Evolutionary conservation across 1,140 invertebrate genomes (phyloP), one percentile per base, ranked within the genome.

Genomic region (Carposina sasakii): DNA sequence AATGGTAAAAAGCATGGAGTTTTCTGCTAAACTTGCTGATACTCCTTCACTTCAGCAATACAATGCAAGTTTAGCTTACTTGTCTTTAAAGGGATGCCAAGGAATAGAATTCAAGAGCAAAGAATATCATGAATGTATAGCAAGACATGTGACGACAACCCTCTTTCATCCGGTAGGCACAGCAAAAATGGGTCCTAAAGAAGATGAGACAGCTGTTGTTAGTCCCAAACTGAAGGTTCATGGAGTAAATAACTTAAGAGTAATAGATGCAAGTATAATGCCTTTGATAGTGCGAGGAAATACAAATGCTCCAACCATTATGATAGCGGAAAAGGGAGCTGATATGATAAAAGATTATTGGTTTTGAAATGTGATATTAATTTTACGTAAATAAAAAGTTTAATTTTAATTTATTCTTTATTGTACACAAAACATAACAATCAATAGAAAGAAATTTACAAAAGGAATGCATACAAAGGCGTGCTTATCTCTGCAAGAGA

Each of bases 241-340:
- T 51, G 92, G 93, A 0, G 67, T 94, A 0, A 61, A 86, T 1
- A 90, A 90, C 2, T 72, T 95, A 10, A 77, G 93, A 8, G 92
- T 95, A 10, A 90, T 93, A n/a, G 93, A 95, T 70, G 92, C 91
- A 0, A 93, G 91, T 13, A 91, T 95, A 28, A 94, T 94, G 91
- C 93, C 93, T 0, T 91, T 88, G 0, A 92, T 94, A 67, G 87
- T 57, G 87, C 86, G 83, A 39, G 92, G 92, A 1, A 93, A 94
- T 60, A 93, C 92, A 0, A 93, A 93, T 76, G 93, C 92, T 0
- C 91, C 93, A 2, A 86, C 88, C 3, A 92, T 94, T 21, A 94
- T 94, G 92, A 92, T 94, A 26, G 93, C 86, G 0, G 93, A 94
- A 63, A 94, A 93, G 75, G 92, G 90, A 1, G 87, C 92, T 0